Evolutionary conservation across 2,888 invertebrate species (phyloP).

Genomic region (Nymphalis urticae): DNA sequence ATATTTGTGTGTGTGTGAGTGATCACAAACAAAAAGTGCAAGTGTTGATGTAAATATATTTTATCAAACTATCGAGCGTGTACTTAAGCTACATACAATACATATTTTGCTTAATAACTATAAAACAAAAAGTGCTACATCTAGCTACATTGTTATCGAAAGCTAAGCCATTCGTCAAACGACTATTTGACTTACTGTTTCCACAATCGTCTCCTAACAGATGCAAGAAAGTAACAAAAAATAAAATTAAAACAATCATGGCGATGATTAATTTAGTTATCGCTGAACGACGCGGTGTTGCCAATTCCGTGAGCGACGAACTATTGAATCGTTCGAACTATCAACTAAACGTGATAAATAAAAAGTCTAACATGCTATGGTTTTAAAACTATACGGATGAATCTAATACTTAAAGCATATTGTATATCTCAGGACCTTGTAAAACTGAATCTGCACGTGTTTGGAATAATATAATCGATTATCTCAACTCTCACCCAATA

Average conservation of each 20-base stretch:
- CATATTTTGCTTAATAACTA: slow-evolving; percentile 47
- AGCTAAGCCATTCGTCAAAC: slow-evolving; percentile 77
- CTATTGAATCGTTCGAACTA: slow-evolving; percentile 17
- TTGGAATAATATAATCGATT: background rate
- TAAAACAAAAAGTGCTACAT: slow-evolving; percentile 51
- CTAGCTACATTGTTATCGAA: slow-evolving; percentile 62
- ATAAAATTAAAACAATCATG: slow-evolving; percentile 73
- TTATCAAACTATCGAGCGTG: slow-evolving; percentile 28
- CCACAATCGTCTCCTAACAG: slow-evolving; percentile 82
- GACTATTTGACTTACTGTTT: slow-evolving; percentile 80
- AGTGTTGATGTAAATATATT: slow-evolving; percentile 27
- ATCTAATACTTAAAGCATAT: slow-evolving; percentile 32
- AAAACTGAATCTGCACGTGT: background rate
- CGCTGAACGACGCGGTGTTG: slow-evolving; percentile 45
- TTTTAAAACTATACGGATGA: slow-evolving; percentile 33
- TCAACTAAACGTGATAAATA: slow-evolving; percentile 35
- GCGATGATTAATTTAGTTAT: slow-evolving; percentile 58
- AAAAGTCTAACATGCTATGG: slow-evolving; percentile 40
- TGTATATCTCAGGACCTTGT: slow-evolving; percentile 2
- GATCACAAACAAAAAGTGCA: slow-evolving; percentile 43
- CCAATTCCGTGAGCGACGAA: slow-evolving; percentile 53
- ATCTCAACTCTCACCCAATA: background rate
- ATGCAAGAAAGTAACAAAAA: slow-evolving; percentile 80
- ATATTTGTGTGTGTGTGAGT: slow-evolving; percentile 39
- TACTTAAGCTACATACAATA: slow-evolving; percentile 44